These are phyloP conservation scores for Stramonita haemastoma DNA, from an alignment of 2,888 invertebrate species.

Conservation along the genomic window DNA sequence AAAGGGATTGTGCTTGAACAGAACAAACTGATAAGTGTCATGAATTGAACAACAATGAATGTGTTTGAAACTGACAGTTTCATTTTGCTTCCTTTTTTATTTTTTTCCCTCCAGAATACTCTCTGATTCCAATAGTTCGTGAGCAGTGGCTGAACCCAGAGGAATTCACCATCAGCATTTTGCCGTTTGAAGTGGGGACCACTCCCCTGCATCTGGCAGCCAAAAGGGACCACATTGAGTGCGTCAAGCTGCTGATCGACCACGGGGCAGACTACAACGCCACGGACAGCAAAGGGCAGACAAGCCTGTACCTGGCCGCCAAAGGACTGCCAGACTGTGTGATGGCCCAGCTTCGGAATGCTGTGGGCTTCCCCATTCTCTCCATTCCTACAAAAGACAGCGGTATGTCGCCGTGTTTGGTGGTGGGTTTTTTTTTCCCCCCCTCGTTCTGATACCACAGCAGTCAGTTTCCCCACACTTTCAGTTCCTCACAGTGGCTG, in stretches of 20 bases:
- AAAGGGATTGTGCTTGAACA: too few relatives aligned
- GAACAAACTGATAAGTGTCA: too few relatives aligned
- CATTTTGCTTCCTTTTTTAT: too few relatives aligned
- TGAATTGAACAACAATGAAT: too few relatives aligned
- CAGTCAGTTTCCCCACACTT: too few relatives aligned
- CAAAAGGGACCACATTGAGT: constrained; percentile 67
- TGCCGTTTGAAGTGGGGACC: constrained; percentile 73
- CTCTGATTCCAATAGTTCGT: background rate
- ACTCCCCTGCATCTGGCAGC: constrained; percentile 75
- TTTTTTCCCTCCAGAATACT: background rate
- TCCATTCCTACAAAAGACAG: constrained; percentile 72
- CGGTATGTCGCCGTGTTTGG: constrained; percentile 52
- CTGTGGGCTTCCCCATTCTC: constrained; percentile 74
- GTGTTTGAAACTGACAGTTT: too few relatives aligned
- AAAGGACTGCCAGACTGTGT: constrained; percentile 66
- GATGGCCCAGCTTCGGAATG: constrained; percentile 72
- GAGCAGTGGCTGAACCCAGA: background rate
- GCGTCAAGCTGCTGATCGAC: constrained; percentile 72
- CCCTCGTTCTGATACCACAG: too few relatives aligned
- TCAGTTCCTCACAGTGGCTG: too few relatives aligned
- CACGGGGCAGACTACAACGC: constrained; percentile 76
- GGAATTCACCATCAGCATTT: constrained; percentile 37
- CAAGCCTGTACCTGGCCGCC: constrained; percentile 74
- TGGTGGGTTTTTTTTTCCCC: too few relatives aligned
- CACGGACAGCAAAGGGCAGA: constrained; percentile 72